Percentiles rank a stretch among this genome's conserved stretches.
Conservation (phyloP, 1,140 invertebrate species). For the Neodiprion fabricii region DNA sequence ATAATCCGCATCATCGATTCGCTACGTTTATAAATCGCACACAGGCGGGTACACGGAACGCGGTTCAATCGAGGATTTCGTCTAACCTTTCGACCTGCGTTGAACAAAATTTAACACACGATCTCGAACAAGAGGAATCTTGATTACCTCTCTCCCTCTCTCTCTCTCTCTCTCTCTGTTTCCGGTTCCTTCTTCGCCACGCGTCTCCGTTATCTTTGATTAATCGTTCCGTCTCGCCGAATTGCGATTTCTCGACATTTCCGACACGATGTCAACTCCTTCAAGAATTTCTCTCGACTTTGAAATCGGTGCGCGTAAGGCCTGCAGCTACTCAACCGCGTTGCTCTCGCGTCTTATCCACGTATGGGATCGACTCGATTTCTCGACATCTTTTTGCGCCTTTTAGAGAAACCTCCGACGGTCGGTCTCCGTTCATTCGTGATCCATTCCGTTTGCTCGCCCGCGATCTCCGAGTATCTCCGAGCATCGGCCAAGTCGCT, state of each 20-base stretch:
- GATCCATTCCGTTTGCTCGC: neutral
- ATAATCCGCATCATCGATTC: no score
- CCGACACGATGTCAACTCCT: no score
- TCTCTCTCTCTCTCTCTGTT: slow-evolving; percentile 9
- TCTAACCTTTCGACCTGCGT: no score
- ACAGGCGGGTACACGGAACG: no score
- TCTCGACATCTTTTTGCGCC: slow-evolving; percentile 24
- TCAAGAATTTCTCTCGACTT: no score
- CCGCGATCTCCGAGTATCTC: neutral
- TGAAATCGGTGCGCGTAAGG: neutral
- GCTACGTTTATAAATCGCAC: no score
- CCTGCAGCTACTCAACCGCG: neutral
- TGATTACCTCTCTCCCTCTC: neutral
- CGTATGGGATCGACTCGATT: slow-evolving; percentile 22
- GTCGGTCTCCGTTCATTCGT: neutral
- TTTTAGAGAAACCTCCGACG: slow-evolving; percentile 23
- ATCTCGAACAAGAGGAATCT: no score
- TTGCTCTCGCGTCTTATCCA: slow-evolving; percentile 2
- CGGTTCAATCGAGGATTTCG: no score
- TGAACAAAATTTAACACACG: no score
- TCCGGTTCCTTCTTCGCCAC: neutral
- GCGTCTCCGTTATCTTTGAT: neutral
- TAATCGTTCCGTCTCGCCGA: slow-evolving; percentile 15
- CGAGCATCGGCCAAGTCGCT: neutral
- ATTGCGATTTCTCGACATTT: no score